Conservation (phyloP, 2,888 invertebrate genomes). For the Dasysyrphus albostriatus region DNA sequence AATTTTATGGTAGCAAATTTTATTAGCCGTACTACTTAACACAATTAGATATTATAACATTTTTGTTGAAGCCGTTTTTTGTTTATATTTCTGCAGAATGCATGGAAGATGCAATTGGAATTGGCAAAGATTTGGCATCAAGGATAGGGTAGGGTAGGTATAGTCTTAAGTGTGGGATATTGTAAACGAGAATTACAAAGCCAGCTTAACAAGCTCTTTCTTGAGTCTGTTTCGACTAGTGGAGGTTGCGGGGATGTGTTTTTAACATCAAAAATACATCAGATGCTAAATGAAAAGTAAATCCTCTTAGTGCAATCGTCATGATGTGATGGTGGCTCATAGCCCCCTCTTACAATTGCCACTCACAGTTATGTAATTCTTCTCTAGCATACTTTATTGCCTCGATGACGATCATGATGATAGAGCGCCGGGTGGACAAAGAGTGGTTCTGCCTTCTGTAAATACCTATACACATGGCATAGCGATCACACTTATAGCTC, state of each 20-base stretch:
- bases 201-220: conserved; percentile 37
- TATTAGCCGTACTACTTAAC: conserved; percentile 52
- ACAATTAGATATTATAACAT: conserved; percentile 50
- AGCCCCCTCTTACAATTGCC: conserved; percentile 30
- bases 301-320: conserved; percentile 72
- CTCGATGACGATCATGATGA: conserved; percentile 25
- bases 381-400: conserved; percentile 69
- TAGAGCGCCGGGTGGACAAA: conserved; percentile 1
- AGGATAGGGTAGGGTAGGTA: conserved; percentile 5
- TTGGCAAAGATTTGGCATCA: conserved; percentile 20
- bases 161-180: background rate
- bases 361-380: conserved; percentile 56
- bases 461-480: background rate
- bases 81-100: conserved; percentile 19
- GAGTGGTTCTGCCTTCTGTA: conserved; percentile 7
- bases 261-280: background rate
- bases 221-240: background rate
- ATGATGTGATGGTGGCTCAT: conserved; percentile 63
- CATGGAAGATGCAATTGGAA: conserved; percentile 27
- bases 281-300: conserved; percentile 72
- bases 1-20: conserved; percentile 53
- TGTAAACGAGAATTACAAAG: conserved; percentile 33
- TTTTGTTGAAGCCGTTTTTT: background rate
- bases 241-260: background rate
- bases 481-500: conserved; percentile 20